Percentiles rank a stretch among this genome's conserved stretches.
Evolutionary conservation across 30 jellyfish, hydroid and myxozoan species (phyloP).

Genomic region (Aurelia aurita): DNA sequence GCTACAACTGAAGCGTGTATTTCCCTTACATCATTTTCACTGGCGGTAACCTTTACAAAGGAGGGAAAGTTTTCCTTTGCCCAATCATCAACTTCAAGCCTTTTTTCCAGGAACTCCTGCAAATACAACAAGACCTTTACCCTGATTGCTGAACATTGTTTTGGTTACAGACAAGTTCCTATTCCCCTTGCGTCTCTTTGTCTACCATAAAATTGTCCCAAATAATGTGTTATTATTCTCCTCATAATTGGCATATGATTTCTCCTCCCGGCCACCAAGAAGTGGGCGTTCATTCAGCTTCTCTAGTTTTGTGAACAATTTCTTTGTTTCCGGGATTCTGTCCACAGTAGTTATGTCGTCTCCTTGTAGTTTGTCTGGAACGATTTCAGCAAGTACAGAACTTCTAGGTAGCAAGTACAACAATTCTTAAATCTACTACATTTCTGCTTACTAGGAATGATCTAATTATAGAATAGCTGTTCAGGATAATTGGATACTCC

Average conservation of each 20-base stretch:
- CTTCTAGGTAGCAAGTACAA: not conserved
- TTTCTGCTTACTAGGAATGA: no score
- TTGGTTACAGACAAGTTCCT: not conserved
- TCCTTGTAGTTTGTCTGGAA: conserved; percentile 7
- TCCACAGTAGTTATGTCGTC: not conserved
- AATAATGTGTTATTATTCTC: not conserved
- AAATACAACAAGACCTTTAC: conserved; percentile 18
- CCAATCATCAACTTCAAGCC: conserved; percentile 19
- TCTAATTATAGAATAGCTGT: no score
- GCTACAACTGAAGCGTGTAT: no score
- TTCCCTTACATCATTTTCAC: no score
- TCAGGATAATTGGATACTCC: no score
- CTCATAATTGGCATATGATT: not conserved
- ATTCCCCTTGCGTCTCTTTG: not conserved
- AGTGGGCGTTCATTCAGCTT: conserved; percentile 10
- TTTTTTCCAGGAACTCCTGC: not conserved
- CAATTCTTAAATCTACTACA: no score
- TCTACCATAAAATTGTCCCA: conserved; percentile 3
- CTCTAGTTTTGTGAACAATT: not conserved
- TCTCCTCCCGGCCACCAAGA: not conserved
- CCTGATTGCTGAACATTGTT: conserved; percentile 20
- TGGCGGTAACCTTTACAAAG: no score
- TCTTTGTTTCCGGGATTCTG: not conserved
- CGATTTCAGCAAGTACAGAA: not conserved
- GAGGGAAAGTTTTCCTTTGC: no score